Evolutionary conservation across 2,113 vertebrate genomes (phyloP), one percentile per base, ranked within the genome.

Genomic region (Hyperoodon ampullatus): DNA sequence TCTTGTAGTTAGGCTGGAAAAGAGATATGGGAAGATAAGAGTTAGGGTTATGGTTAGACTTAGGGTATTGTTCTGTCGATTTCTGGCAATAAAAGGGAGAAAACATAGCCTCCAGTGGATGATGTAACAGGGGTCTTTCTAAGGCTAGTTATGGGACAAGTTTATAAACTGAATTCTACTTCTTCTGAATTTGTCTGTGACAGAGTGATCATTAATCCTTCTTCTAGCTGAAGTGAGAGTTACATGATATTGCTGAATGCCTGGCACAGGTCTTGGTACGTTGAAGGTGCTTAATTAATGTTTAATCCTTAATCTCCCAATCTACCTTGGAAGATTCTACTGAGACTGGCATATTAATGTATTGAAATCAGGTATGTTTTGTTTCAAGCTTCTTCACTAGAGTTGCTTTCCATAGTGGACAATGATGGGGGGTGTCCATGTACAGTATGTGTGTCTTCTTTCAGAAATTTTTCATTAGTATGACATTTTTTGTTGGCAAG

Each of bases 401-500:
- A 16, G 24, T 21, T 86, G 35, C 23, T 74, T 90, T 87, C 28
- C 14, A 0, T 13, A 75, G 35, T 50, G 10, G 24, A 83, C 47
- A n/a, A 21, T 2, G 26, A 68, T 24, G 5, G 10, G n/a, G 26
- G 21, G 5, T 55, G 30, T 75, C 58, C 55, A 50, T 77, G n/a
- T 6, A 5, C 26, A 90, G 30, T 78, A 39, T 58, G 61, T 82
- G 14, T 82, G 14, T 93, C 28, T 88, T 80, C 58, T 90, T 94
- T 71, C 26, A 71, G 71, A 90, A 90, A 77, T 28, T 71, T 80
- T 77, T 83, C 55, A 50, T 82, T 82, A 83, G 23, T 8, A 4
- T 94, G 60, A 90, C 88, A 86, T 50, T 66, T 33, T 94, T 82
- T 85, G 11, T 77, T 68, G 65, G 88, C 44, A 85, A 28, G 24